A percentile compares a stretch with the other conserved stretches of the same genome.
Conservation (phyloP, 1,140 invertebrate genomes). For the Nylanderia fulva region DNA sequence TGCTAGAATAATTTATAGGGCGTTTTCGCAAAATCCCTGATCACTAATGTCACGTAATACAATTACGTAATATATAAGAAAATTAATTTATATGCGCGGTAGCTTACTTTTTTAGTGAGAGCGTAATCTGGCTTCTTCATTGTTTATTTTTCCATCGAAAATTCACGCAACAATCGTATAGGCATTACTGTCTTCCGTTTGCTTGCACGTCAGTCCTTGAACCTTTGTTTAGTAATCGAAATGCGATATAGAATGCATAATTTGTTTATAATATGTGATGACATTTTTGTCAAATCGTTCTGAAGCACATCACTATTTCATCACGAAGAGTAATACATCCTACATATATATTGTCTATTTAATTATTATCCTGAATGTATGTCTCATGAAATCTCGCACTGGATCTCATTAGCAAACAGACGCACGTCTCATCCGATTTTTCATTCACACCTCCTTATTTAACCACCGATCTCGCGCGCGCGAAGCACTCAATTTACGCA, state of each 20-base stretch:
- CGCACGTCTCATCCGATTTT: not conserved
- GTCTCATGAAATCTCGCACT: not conserved
- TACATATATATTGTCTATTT: too few relatives aligned
- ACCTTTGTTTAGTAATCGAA: not conserved
- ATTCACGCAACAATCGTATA: not conserved
- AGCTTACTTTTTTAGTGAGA: not conserved
- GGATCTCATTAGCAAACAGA: not conserved
- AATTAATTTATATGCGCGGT: not conserved
- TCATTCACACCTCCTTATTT: not conserved
- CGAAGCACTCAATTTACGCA: not conserved
- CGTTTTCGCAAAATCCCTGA: not conserved
- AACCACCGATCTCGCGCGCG: not conserved
- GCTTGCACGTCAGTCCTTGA: not conserved
- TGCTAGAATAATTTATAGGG: not conserved
- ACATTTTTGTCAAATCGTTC: not conserved
- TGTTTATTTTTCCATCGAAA: not conserved
- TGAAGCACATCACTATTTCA: not conserved
- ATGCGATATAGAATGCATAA: not conserved
- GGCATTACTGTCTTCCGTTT: not conserved
- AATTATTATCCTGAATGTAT: too few relatives aligned
- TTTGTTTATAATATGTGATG: slow-evolving; percentile 4
- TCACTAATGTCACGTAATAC: not conserved
- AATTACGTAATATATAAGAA: not conserved
- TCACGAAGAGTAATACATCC: not conserved
- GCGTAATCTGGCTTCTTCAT: not conserved